Evolutionary conservation across 2,797 vertebrate species (phyloP).

Genomic region (Chanos chanos): DNA sequence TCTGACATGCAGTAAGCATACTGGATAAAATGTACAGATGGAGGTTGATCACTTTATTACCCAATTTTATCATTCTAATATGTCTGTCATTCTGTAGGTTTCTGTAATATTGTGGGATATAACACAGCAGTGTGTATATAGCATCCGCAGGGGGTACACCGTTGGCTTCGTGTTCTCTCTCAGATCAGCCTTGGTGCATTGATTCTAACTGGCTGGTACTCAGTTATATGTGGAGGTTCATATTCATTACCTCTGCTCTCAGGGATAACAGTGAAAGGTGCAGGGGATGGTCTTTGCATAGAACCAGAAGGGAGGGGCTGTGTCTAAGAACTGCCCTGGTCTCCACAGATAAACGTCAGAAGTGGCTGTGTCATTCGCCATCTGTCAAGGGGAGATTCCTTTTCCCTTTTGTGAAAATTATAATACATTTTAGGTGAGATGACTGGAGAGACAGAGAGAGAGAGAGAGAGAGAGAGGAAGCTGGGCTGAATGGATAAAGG

Average conservation of each 20-base stretch:
- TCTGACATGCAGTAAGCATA: not conserved
- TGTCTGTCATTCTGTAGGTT: not conserved
- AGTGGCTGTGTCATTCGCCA: conserved; percentile 34
- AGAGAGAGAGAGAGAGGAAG: not conserved
- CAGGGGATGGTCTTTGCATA: not conserved
- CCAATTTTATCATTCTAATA: not conserved
- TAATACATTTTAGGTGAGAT: conserved; percentile 4
- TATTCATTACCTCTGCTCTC: conserved; percentile 14
- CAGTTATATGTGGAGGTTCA: conserved; percentile 1
- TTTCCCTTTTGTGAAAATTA: conserved; percentile 15
- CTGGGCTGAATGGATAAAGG: conserved; percentile 16
- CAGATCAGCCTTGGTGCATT: conserved; percentile 23
- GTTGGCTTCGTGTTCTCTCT: conserved; percentile 21
- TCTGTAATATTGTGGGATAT: not conserved
- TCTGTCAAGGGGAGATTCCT: conserved; percentile 44
- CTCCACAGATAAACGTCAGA: conserved; percentile 22
- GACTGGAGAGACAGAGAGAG: not conserved
- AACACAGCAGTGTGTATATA: conserved; percentile 1
- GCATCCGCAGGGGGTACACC: conserved; percentile 25
- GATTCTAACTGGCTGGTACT: conserved; percentile 19
- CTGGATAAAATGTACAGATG: not conserved
- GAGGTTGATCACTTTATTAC: not conserved
- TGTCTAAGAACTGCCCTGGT: conserved; percentile 21
- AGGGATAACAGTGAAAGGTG: not conserved
- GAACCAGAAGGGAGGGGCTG: conserved; percentile 12